Base-by-base conservation (phyloP, 2,113 vertebrate species). In the Numida meleagris region DNA sequence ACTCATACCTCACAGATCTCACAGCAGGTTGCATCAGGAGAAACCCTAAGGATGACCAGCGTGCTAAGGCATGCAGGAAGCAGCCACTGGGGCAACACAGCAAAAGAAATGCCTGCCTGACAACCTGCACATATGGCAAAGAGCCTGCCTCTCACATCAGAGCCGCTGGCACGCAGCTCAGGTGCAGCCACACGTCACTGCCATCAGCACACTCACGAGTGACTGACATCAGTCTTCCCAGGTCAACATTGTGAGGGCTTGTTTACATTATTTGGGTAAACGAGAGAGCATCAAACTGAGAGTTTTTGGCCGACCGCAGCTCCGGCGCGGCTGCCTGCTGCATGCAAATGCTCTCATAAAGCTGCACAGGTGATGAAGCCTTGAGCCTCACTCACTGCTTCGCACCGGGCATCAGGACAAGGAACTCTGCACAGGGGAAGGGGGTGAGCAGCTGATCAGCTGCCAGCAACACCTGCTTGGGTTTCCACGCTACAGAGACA, bases 361-460 rank as follows among this genome's bases (percentile, higher is more conserved):
- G 5, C 61, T 2, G 8, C 23, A 2, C 5, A 4, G 53, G 3
- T 1, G 36, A 74, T 6, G 0, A 6, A 4, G 43, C 1, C 68
- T 3, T 8, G 76, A 33, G 63, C 34, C 86, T 27, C 31, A 2
- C 16, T 12, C 55, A 61, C 40, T 1, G 1, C 17, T 61, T 8
- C 9, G 61, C 58, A 59, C 19, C 18, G 72, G 79, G 20, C 36
- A n/a, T 7, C 25, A 6, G 11, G 45, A 17, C 40, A 19, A 18
- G 15, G 16, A 63, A 14, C 31, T 19, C 33, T 4, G 29, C 36
- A 27, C 66, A 38, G 51, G 18, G 86, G 42, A 55, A 43, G 59
- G 34, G 71, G n/a, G 50, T 29, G 46, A 36, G 57, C 18, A 13
- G 50, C 84, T 61, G 42, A 23, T 10, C 34, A 2, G n/a, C 45